Percentiles rank a stretch among this genome's conserved stretches.
phyloP scores from a whole-genome alignment of 2,888 invertebrate species.

The Labia minor region DNA sequence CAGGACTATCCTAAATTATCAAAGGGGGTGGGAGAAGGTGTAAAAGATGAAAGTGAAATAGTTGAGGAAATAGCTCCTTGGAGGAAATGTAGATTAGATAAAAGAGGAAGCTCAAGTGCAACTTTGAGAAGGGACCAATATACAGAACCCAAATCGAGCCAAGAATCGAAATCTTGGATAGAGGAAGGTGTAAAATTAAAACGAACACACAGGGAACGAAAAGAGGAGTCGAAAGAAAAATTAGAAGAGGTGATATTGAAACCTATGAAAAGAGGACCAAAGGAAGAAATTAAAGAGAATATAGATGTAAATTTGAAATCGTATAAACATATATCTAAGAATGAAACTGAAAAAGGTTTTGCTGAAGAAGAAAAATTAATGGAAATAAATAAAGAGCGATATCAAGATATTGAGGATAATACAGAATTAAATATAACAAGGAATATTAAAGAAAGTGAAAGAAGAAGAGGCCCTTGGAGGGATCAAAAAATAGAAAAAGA shows the following conservation, averaged over 20 bases:
- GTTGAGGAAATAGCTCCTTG: conserved; percentile 47
- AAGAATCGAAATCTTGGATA: conserved; percentile 28
- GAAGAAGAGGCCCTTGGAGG: conserved; percentile 23
- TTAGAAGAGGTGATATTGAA: conserved; percentile 43
- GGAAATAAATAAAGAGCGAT: conserved; percentile 21
- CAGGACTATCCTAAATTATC: conserved; percentile 32
- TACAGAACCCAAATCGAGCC: conserved; percentile 39
- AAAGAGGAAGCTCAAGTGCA: conserved; percentile 30
- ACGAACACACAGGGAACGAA: conserved; percentile 36
- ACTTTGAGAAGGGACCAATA: conserved; percentile 38
- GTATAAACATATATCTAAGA: conserved; percentile 17
- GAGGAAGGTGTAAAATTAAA: conserved; percentile 29
- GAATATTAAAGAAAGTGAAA: conserved; percentile 20
- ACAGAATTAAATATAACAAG: not conserved
- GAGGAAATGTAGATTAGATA: conserved; percentile 35
- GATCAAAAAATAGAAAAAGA: conserved; percentile 26
- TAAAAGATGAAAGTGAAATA: conserved; percentile 34
- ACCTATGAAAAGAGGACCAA: conserved; percentile 29
- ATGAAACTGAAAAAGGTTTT: conserved; percentile 14
- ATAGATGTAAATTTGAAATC: conserved; percentile 24
- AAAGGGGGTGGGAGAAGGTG: conserved; percentile 25
- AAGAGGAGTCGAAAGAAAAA: conserved; percentile 36
- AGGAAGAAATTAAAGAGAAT: conserved; percentile 21
- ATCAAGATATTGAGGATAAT: not conserved
- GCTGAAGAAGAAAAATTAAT: conserved; percentile 18